Evolutionary conservation across 92 coral and sea anemone genomes (phyloP), one percentile per base, ranked within the genome.

Genomic region (Paramuricea clavata): DNA sequence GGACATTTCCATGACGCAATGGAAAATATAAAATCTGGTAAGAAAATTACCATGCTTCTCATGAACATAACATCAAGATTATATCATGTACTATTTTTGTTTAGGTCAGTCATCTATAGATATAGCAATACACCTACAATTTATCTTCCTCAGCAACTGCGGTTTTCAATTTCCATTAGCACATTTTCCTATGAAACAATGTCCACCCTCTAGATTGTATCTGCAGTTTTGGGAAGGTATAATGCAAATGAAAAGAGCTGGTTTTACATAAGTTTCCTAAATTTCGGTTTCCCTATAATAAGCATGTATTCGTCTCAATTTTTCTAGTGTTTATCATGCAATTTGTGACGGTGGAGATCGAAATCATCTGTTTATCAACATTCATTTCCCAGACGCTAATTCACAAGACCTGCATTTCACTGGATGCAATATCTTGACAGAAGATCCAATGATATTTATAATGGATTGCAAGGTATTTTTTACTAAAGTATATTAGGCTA

Each of bases 81-180:
- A n/a, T n/a, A n/a, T 15, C 28, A 8, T n/a, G 23, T 21, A 60
- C 2, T 28, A 60, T 12, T 19, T 60, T 60, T 60, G 32, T 22
- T n/a, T 60, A 60, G 68, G 68, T 60, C 68, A 57, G 8, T n/a
- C 30, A 57, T 57, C 65, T 57, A 27, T 57, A 57, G 6, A 57
- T 3, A 25, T 57, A n/a, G 65, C 65, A n/a, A 57, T 27, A 47
- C 54, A 47, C 41, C 87, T 92, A 9, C 94, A 92, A 70, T 92
- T 92, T 34, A 81, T 92, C 16, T 92, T 88, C 25, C 69, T 88
- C 2, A 85, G 94, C 22, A 88, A 88, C 49, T 28, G 88, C 33
- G 94, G 94, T 15, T 92, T 88, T 49, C 42, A 90, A 26, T 92
- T 92, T 81, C 92, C 94, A 17, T 54, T 92, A 23, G 94, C 94